Evolutionary conservation across 2,797 vertebrate species (phyloP), one percentile per base, ranked within the genome.

Genomic region (Chloroceryle amazona): DNA sequence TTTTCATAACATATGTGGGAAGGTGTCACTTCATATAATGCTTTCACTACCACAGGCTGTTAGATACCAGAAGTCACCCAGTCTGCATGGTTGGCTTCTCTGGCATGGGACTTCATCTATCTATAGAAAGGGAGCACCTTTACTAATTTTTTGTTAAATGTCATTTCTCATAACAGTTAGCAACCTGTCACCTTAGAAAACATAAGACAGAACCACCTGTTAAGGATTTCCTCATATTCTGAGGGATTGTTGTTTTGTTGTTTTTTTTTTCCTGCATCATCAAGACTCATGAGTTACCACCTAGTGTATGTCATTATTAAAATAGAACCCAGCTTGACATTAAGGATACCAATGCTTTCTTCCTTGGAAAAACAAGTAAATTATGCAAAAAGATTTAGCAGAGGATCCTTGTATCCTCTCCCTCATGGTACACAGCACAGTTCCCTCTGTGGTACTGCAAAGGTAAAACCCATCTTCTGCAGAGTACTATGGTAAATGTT

Each of bases 401-500:
- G 46, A 68, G 20, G 35, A 42, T 54, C 31, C 61, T 65, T 29
- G 13, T 39, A 37, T 42, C 19, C 19, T 23, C 21, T 62, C 13
- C 39, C 47, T 76, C 4, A 0, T 23, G 46, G 60, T 11, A 51
- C 15, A 14, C 1, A 1, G 44, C 1, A 1, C 31, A 10, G 11
- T 75, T 85, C 47, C 42, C 16, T 61, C 51, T 84, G 28, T 26
- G 46, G 17, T 20, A 54, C 19, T 76, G 37, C 11, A 60, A n/a
- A 71, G 16, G 16, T 35, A 74, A 81, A 90, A 9, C 25, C 21
- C 16, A 73, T 2, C 5, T 91, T 86, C 33, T n/a, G 5, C 54
- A 68, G 13, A 1, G 14, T 46, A 5, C 11, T 25, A 71, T 33
- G 0, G 1, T 71, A 57, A 86, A 55, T 16, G 3, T 39, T 54